Evolutionary conservation across 2,888 invertebrate species (phyloP).

Genomic region (Panorpa germanica): DNA sequence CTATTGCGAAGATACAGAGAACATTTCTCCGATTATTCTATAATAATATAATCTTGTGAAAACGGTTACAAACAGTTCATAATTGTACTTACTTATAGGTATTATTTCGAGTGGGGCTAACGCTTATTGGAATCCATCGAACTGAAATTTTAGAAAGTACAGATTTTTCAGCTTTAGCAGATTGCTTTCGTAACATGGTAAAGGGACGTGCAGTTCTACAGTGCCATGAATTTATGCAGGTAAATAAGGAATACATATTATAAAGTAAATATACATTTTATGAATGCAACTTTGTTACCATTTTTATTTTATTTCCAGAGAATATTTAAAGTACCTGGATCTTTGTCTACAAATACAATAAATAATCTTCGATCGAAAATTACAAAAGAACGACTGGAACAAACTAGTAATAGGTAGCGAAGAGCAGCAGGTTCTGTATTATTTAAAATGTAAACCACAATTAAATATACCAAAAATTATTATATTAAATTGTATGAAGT

Average conservation of each 20-base stretch:
- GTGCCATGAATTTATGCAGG: conserved; percentile 82
- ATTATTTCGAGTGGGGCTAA: conserved; percentile 72
- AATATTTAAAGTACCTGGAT: conserved; percentile 67
- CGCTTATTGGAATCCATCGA: conserved; percentile 58
- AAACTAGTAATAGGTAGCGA: conserved; percentile 17
- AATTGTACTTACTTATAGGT: conserved; percentile 25
- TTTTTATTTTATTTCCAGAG: conserved; percentile 33
- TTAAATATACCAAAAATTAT: no score
- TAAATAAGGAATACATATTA: conserved; percentile 22
- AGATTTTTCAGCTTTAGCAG: conserved; percentile 64
- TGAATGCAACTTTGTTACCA: conserved; percentile 6
- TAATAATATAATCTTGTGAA: background rate
- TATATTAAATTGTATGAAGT: no score
- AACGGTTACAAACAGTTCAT: conserved; percentile 1
- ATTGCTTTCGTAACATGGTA: conserved; percentile 66
- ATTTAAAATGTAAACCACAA: no score
- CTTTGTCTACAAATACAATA: conserved; percentile 47
- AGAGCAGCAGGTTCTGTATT: no score
- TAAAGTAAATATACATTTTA: conserved; percentile 7
- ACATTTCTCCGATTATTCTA: background rate
- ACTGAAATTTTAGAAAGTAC: conserved; percentile 52
- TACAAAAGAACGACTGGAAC: conserved; percentile 31
- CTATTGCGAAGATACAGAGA: background rate
- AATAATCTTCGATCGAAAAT: conserved; percentile 37
- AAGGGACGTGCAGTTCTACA: conserved; percentile 59